Conservation (phyloP, 2,113 vertebrate species). For the Amphilophus citrinellus region DNA sequence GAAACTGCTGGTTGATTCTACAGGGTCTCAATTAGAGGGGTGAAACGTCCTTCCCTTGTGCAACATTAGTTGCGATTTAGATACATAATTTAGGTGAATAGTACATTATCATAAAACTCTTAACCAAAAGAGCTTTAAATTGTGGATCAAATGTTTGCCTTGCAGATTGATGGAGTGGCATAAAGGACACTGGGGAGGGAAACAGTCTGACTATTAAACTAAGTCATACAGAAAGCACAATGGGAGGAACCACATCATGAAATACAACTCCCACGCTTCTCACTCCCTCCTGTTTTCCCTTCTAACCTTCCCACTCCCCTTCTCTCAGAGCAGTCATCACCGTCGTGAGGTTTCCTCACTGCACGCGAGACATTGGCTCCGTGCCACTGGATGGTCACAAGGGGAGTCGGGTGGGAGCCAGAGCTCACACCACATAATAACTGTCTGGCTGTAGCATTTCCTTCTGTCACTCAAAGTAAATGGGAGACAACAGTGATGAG, state of each 20-base stretch:
- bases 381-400: slow-evolving; percentile 67
- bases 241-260: slow-evolving; percentile 69
- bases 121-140: slow-evolving; percentile 40
- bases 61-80: slow-evolving; percentile 51
- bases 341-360: slow-evolving; percentile 70
- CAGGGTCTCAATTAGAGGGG: slow-evolving; percentile 52
- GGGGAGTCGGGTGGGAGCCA: slow-evolving; percentile 75
- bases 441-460: slow-evolving; percentile 75
- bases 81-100: slow-evolving; percentile 33
- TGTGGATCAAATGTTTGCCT: slow-evolving; percentile 64
- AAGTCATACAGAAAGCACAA: slow-evolving; percentile 70
- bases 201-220: slow-evolving; percentile 60
- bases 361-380: slow-evolving; percentile 76
- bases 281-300: slow-evolving; percentile 25
- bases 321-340: slow-evolving; percentile 63
- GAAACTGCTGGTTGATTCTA: not conserved
- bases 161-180: slow-evolving; percentile 66
- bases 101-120: slow-evolving; percentile 40
- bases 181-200: slow-evolving; percentile 53
- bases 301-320: slow-evolving; percentile 5
- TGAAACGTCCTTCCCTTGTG: slow-evolving; percentile 35
- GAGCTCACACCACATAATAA: slow-evolving; percentile 79
- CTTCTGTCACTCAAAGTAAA: slow-evolving; percentile 72
- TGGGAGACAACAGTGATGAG: slow-evolving; percentile 33
- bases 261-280: slow-evolving; percentile 65